Base-by-base conservation (phyloP, 2,797 vertebrate genomes). In the Anomalospiza imberbis region DNA sequence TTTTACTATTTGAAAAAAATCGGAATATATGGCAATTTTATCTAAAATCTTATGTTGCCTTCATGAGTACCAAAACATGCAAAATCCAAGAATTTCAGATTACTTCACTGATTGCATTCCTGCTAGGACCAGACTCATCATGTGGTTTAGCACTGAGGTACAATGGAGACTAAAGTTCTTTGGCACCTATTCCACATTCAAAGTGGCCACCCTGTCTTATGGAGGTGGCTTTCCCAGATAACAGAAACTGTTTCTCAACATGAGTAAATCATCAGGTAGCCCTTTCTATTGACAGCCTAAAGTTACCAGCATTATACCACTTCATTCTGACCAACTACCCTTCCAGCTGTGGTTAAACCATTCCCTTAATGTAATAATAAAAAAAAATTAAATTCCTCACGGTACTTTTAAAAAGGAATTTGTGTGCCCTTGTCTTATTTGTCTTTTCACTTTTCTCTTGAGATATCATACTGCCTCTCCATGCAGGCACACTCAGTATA, bases 61-160 rank as follows among this genome's bases (percentile, higher is more conserved):
- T 53, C 18, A 32, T 2, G 8, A 83, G 50, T 71, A 92, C 4
- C 29, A 48, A 45, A 77, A 42, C 26, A 29, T 1, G 9, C 12
- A 62, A 73, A 63, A 70, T 12, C 20, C 32, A 76, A 10, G 28
- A 63, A 70, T 28, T 85, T 51, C 20, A 17, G 22, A 36, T 8
- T 8, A 54, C 34, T 94, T 73, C 26, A 80, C 13, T 17, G 47
- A 22, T 4, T 25, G 55, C 26, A n/a, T 22, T 58, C 44, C 75
- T 50, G 38, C 50, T 8, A 54, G 68, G 24, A 53, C 8, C 29
- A 77, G 34, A 54, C 8, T 21, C 29, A 31, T 1, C 0, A 0
- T 1, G 2, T 2, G 6, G 9, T n/a, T 87, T 21, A 53, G 12
- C n/a, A 42, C 0, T 1, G 1, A 44, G 17, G 18, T 1, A 3